Conservation (phyloP, 2,113 vertebrate species). For the Scolopax mira region DNA sequence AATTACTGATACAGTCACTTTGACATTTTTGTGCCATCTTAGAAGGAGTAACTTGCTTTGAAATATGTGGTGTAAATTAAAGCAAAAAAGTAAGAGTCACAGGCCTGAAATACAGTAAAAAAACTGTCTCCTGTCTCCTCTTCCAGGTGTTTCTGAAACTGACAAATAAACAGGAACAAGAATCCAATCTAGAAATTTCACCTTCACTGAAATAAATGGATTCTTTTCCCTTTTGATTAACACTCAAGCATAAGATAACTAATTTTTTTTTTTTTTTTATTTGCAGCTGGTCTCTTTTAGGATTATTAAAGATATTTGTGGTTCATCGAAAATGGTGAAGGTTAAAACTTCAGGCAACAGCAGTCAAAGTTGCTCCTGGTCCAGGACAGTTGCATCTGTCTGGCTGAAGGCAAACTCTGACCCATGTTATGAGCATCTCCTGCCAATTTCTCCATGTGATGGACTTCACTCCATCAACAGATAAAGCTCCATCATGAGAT, state of each 20-base stretch:
- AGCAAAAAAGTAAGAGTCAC: not conserved
- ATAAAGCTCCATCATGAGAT: not conserved
- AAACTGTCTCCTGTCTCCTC: not conserved
- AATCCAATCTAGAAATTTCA: not conserved
- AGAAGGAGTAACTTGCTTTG: not conserved
- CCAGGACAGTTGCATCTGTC: not conserved
- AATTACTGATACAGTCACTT: not conserved
- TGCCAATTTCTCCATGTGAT: not conserved
- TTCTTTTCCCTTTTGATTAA: not conserved
- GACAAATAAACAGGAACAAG: not conserved
- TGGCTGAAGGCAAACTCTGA: not conserved
- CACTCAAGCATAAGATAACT: not conserved
- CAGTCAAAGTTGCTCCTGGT: not conserved
- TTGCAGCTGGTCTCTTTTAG: not conserved
- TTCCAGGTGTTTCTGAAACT: not conserved
- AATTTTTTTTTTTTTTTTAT: not conserved
- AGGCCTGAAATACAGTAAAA: not conserved
- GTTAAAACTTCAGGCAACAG: not conserved
- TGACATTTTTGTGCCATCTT: not conserved
- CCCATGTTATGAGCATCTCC: not conserved
- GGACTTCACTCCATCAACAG: not conserved
- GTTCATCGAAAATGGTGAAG: not conserved
- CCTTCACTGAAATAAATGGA: not conserved
- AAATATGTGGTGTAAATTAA: not conserved
- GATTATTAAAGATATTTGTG: not conserved